Percentiles rank a stretch among this genome's conserved stretches.
Evolutionary conservation across 2,113 vertebrate species (phyloP).

Genomic region (Neomonachus schauinslandi): DNA sequence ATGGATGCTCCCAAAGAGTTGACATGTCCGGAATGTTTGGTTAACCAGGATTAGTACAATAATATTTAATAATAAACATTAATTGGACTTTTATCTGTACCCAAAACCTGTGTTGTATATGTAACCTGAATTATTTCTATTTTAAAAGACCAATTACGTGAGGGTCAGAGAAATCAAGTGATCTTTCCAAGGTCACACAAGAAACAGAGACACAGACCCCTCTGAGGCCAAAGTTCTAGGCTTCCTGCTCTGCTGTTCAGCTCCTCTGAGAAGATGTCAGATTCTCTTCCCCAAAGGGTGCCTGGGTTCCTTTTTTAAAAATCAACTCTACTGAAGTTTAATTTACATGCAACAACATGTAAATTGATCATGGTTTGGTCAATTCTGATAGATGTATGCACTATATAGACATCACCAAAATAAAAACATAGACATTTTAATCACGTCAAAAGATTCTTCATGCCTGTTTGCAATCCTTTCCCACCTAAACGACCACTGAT

Average conservation of each 20-base stretch:
- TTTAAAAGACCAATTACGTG: neutral
- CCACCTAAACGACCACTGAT: neutral
- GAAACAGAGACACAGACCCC: neutral
- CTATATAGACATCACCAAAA: neutral
- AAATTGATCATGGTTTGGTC: neutral
- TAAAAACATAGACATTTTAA: neutral
- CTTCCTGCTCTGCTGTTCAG: neutral
- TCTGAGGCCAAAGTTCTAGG: accelerated
- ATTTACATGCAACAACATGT: neutral
- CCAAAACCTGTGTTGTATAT: neutral
- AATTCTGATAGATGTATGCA: neutral
- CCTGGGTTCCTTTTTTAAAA: neutral
- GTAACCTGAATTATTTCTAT: neutral
- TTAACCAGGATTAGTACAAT: neutral
- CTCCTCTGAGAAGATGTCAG: neutral
- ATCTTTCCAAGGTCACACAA: neutral
- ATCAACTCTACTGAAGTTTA: neutral
- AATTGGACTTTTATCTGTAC: neutral
- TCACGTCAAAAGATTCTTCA: neutral
- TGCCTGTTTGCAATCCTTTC: neutral
- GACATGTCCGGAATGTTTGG: neutral
- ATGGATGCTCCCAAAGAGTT: neutral
- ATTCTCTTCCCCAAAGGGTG: neutral
- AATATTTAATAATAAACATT: neutral
- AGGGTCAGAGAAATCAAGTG: neutral